Conservation (phyloP, 2,797 vertebrate genomes). For the Galago senegalensis region DNA sequence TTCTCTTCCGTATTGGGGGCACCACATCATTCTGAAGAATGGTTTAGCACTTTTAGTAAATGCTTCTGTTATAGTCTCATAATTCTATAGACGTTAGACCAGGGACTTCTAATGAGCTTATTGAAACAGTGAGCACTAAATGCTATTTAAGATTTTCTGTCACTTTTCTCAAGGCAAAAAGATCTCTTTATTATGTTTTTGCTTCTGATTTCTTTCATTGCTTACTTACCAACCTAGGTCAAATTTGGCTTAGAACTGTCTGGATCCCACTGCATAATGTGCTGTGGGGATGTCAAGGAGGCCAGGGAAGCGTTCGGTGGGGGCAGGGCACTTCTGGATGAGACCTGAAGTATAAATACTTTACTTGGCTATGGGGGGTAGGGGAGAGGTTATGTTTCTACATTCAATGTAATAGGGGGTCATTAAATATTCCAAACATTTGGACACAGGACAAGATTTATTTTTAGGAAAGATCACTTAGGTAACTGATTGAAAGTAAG, state of each 20-base stretch:
- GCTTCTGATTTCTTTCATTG: slow-evolving; percentile 17
- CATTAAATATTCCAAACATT: slow-evolving; percentile 25
- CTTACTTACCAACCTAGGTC: not conserved
- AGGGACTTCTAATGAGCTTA: slow-evolving; percentile 58
- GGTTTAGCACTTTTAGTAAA: slow-evolving; percentile 69
- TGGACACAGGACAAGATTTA: not conserved
- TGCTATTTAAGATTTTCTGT: slow-evolving; percentile 62
- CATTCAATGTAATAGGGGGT: not conserved
- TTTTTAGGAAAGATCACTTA: not conserved
- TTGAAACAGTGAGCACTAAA: slow-evolving; percentile 55
- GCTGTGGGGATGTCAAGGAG: not conserved
- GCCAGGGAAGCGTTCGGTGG: not conserved
- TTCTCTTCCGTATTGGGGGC: slow-evolving; percentile 76
- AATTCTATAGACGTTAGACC: slow-evolving; percentile 45
- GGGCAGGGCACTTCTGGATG: not conserved
- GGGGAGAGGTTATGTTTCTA: not conserved
- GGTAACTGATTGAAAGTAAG: not conserved
- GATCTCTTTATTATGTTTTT: slow-evolving; percentile 56
- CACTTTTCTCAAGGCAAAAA: slow-evolving; percentile 69
- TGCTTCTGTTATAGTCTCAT: slow-evolving; percentile 67
- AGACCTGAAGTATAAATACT: not conserved
- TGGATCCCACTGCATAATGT: not conserved
- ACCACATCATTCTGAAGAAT: slow-evolving; percentile 81
- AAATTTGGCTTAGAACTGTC: not conserved
- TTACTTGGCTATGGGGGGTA: not conserved